phyloP scores from a whole-genome alignment of 2,888 invertebrate genomes.

The Latrodectus hesperus region DNA sequence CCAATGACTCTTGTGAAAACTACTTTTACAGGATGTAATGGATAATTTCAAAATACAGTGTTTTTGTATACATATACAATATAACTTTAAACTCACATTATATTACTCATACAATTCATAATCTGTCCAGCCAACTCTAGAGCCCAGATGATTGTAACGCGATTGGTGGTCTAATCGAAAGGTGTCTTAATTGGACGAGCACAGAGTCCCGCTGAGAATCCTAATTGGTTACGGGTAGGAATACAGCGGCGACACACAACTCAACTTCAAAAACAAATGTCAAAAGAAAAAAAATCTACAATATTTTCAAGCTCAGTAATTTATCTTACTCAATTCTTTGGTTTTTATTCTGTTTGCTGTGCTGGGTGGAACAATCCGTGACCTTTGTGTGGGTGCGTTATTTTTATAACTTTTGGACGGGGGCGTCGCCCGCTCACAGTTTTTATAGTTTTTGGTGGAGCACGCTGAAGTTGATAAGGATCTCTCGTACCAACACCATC shows the following conservation, averaged over 20 bases:
- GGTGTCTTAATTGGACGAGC: slow-evolving; percentile 57
- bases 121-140: too few relatives aligned
- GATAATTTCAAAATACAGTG: too few relatives aligned
- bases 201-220: slow-evolving; percentile 42
- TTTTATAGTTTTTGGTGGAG: slow-evolving; percentile 68
- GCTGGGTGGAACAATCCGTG: slow-evolving; percentile 55
- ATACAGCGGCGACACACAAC: background rate
- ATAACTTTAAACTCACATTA: too few relatives aligned
- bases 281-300: slow-evolving; percentile 35
- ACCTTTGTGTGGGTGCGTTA: slow-evolving; percentile 66
- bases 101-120: too few relatives aligned
- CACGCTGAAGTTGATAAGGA: slow-evolving; percentile 34
- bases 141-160: background rate
- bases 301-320: slow-evolving; percentile 27
- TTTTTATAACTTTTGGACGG: slow-evolving; percentile 55
- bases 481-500: background rate
- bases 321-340: slow-evolving; percentile 60
- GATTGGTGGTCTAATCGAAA: slow-evolving; percentile 55
- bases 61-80: too few relatives aligned
- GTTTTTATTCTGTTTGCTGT: slow-evolving; percentile 25
- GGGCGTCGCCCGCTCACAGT: slow-evolving; percentile 61
- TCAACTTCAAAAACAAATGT: slow-evolving; percentile 47
- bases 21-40: too few relatives aligned
- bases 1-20: too few relatives aligned
- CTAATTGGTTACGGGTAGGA: slow-evolving; percentile 35